phyloP scores from a whole-genome alignment of 2,888 invertebrate genomes.

The Cheilosia vulpina region DNA sequence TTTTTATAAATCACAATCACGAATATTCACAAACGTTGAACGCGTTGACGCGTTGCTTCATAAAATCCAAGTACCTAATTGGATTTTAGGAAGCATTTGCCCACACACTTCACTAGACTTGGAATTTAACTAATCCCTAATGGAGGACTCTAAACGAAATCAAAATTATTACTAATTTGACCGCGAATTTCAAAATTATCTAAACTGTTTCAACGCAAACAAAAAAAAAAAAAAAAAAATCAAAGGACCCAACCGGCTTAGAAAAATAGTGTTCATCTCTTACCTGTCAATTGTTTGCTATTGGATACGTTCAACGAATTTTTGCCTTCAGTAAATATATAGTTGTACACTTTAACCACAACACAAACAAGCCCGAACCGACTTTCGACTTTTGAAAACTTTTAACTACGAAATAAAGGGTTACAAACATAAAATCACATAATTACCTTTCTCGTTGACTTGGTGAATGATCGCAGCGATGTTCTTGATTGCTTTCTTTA shows the following conservation, averaged over 20 bases:
- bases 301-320: neutral
- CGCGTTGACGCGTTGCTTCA: no score
- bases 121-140: no score
- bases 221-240: neutral
- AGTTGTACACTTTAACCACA: constrained; percentile 57
- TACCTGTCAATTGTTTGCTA: constrained; percentile 44
- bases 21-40: no score
- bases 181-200: neutral
- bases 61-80: no score
- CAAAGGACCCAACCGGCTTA: neutral
- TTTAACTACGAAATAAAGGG: constrained; percentile 58
- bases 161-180: neutral
- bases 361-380: constrained; percentile 65
- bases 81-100: no score
- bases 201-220: neutral
- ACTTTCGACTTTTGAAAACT: constrained; percentile 20
- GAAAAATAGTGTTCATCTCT: constrained; percentile 25
- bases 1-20: no score
- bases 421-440: constrained; percentile 3
- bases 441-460: constrained; percentile 85
- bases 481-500: constrained; percentile 90
- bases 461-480: constrained; percentile 90
- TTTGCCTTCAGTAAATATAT: constrained; percentile 30
- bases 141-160: no score
- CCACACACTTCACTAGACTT: no score